Evolutionary conservation across 2,113 vertebrate species (phyloP).

Genomic region (Microcebus lehilahytsara): DNA sequence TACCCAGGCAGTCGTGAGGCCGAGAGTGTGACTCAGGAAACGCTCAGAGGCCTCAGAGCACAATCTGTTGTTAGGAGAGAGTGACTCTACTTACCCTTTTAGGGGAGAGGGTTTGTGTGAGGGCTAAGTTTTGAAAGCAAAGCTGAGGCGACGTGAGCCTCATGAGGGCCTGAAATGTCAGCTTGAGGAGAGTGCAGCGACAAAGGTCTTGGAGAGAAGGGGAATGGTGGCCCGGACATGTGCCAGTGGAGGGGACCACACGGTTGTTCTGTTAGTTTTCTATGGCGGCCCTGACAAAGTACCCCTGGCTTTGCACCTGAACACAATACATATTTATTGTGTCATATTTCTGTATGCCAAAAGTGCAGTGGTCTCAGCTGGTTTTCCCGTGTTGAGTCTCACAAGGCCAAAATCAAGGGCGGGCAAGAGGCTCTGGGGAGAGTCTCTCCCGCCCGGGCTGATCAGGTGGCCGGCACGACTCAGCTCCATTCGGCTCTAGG

Average conservation of each 20-base stretch:
- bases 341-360: not conserved
- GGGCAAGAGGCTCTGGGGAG: not conserved
- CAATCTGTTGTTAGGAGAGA: not conserved
- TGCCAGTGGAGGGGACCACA: not conserved
- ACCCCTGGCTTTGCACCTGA: not conserved
- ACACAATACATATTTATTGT: not conserved
- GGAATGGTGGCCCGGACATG: fast-evolving
- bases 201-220: not conserved
- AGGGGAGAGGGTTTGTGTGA: not conserved
- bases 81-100: not conserved
- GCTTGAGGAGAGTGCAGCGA: not conserved
- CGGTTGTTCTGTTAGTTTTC: not conserved
- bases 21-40: not conserved
- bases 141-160: not conserved
- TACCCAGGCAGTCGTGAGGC: fast-evolving
- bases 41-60: not conserved
- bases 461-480: not conserved
- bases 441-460: not conserved
- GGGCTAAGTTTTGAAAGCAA: not conserved
- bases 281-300: not conserved
- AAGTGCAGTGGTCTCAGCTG: not conserved
- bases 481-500: not conserved
- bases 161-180: not conserved
- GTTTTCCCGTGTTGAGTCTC: not conserved
- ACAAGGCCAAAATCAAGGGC: not conserved